Evolutionary conservation across 2,113 vertebrate genomes (phyloP).

Genomic region (Mustela lutreola): DNA sequence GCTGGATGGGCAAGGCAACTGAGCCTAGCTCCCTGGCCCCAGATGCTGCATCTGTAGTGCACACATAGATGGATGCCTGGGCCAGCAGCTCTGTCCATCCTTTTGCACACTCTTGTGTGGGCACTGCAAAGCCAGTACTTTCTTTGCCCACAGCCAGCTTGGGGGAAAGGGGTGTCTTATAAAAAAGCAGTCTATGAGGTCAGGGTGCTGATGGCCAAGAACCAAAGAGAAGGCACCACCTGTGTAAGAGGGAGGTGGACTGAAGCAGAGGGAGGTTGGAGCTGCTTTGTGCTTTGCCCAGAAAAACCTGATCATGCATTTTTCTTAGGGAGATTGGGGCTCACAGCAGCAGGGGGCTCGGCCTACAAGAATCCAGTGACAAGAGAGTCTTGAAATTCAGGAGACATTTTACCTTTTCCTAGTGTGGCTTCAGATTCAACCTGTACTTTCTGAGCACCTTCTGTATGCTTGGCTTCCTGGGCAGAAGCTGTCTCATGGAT

Average conservation of each 20-base stretch:
- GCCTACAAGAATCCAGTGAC: not conserved
- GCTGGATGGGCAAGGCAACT: not conserved
- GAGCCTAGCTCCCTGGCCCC: not conserved
- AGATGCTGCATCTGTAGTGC: not conserved
- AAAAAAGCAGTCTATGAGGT: not conserved
- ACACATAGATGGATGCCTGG: not conserved
- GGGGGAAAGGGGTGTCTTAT: not conserved
- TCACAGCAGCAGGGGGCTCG: not conserved
- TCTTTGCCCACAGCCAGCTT: not conserved
- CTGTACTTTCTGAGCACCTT: not conserved
- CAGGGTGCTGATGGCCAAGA: not conserved
- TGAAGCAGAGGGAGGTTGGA: not conserved
- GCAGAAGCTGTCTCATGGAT: not conserved
- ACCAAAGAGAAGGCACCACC: not conserved
- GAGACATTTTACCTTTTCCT: not conserved
- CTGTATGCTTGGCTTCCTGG: not conserved
- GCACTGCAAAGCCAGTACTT: not conserved
- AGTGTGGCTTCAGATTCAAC: not conserved
- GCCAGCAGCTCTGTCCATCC: not conserved
- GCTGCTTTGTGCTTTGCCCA: not conserved
- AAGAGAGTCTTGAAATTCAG: not conserved
- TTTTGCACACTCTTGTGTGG: not conserved
- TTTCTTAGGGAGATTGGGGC: not conserved
- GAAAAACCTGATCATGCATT: not conserved
- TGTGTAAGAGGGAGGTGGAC: not conserved